These are phyloP conservation scores for Microtus pennsylvanicus DNA, from an alignment of 2,113 vertebrate species.

Conservation along the genomic window DNA sequence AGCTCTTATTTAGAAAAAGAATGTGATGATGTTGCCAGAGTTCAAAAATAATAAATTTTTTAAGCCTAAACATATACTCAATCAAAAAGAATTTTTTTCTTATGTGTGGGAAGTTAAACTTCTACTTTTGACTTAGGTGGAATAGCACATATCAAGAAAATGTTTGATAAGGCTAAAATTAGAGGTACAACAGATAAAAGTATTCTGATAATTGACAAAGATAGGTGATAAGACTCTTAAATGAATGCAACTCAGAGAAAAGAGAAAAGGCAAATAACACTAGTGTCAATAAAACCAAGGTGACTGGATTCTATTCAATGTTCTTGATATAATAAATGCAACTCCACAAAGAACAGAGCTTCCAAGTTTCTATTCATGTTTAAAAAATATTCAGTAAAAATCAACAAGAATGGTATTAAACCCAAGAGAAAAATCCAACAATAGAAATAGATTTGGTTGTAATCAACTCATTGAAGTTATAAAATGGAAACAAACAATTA, in stretches of 20 bases:
- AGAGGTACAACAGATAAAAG: not conserved
- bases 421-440: not conserved
- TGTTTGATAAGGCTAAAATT: not conserved
- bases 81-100: not conserved
- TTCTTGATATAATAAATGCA: not conserved
- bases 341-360: not conserved
- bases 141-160: not conserved
- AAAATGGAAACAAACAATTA: not conserved
- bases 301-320: not conserved
- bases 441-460: not conserved
- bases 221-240: not conserved
- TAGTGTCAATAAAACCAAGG: not conserved
- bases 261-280: not conserved
- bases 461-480: not conserved
- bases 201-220: not conserved
- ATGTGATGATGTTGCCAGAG: not conserved
- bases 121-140: not conserved
- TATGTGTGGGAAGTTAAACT: not conserved
- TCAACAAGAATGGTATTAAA: not conserved
- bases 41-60: not conserved
- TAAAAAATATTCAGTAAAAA: not conserved
- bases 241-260: not conserved
- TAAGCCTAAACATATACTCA: not conserved
- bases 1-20: not conserved
- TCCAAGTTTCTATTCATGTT: not conserved